Percentiles rank a stretch among this genome's conserved stretches.
phyloP scores from a whole-genome alignment of 2,888 invertebrate genomes.

The Salpingus planirostris region DNA sequence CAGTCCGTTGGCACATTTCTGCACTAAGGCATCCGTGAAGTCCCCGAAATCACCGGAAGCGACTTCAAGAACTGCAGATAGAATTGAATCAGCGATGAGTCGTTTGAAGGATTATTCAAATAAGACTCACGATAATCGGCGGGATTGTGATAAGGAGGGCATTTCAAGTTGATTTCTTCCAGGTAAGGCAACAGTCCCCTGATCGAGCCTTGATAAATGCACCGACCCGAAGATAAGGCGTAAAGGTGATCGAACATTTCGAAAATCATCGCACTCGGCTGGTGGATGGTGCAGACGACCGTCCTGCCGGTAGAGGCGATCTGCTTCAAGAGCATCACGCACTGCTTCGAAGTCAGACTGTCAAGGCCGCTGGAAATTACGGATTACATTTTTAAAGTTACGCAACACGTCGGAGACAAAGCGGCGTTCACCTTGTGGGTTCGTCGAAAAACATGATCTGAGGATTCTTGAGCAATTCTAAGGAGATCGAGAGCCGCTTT shows the following conservation, averaged over 20 bases:
- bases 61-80: constrained; percentile 64
- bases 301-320: constrained; percentile 78
- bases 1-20: constrained; percentile 55
- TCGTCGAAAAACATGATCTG: constrained; percentile 91
- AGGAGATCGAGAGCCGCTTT: constrained; percentile 81
- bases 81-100: background rate
- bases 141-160: constrained; percentile 86
- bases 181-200: constrained; percentile 69
- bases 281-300: constrained; percentile 83
- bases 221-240: constrained; percentile 69
- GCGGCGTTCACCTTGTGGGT: constrained; percentile 57
- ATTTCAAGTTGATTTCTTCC: constrained; percentile 57
- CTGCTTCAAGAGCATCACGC: constrained; percentile 68
- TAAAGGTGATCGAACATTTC: constrained; percentile 86
- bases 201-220: constrained; percentile 73
- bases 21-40: constrained; percentile 44
- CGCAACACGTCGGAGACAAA: background rate
- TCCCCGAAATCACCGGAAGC: constrained; percentile 70
- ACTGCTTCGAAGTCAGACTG: constrained; percentile 74
- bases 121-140: constrained; percentile 45
- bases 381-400: background rate
- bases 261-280: constrained; percentile 78
- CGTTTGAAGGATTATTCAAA: too few species aligned
- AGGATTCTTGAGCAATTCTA: constrained; percentile 87
- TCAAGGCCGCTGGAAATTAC: constrained; percentile 60